phyloP scores from a whole-genome alignment of 2,797 vertebrate species.

The Acrossocheilus wenchowensis region DNA sequence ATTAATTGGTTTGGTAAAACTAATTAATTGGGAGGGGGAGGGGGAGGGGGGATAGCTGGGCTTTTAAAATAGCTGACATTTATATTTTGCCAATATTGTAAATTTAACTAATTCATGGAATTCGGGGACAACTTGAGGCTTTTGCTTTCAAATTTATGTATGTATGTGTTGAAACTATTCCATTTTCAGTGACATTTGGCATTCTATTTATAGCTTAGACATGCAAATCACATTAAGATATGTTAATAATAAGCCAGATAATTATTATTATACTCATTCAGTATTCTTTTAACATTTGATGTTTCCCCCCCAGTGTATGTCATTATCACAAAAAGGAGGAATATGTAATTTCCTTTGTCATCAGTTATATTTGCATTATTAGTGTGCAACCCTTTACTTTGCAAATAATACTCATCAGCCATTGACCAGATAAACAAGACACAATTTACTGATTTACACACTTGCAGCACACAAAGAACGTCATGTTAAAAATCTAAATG shows the following conservation, averaged over 20 bases:
- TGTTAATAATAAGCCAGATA: not conserved
- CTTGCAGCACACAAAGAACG: constrained; percentile 18
- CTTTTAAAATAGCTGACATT: not conserved
- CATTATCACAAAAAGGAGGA: not conserved
- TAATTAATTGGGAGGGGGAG: too few species aligned
- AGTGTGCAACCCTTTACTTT: not conserved
- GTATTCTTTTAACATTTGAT: not conserved
- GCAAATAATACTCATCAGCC: constrained; percentile 39
- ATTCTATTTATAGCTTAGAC: constrained; percentile 1
- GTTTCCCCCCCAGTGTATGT: too few species aligned
- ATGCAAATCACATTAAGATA: not conserved
- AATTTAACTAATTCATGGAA: not conserved
- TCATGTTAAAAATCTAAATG: constrained; percentile 3
- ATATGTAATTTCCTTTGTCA: not conserved
- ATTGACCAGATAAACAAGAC: constrained; percentile 36
- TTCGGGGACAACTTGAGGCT: not conserved
- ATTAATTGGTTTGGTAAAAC: not conserved
- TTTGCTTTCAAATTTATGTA: not conserved
- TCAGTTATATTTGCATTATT: not conserved
- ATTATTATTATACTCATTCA: too few species aligned
- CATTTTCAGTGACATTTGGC: not conserved
- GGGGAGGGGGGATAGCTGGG: too few species aligned
- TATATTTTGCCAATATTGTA: not conserved
- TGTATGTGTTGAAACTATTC: not conserved
- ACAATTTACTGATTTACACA: constrained; percentile 41